Evolutionary conservation across 2,797 vertebrate genomes (phyloP).

Genomic region (Mareca strepera): DNA sequence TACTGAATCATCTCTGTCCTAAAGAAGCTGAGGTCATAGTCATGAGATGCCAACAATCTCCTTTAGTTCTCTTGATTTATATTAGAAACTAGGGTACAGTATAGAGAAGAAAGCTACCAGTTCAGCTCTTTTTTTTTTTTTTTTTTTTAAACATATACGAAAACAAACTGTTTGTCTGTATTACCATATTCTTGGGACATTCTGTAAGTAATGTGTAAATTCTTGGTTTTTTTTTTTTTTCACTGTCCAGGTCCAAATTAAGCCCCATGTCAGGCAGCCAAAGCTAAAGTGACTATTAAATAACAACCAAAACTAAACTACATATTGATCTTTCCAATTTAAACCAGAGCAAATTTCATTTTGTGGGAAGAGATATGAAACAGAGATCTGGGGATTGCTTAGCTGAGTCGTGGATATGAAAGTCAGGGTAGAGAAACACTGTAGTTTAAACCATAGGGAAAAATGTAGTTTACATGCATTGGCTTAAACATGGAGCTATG

Average conservation of each 20-base stretch:
- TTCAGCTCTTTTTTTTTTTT: background rate
- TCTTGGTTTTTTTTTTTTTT: background rate
- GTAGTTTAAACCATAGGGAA: too few species aligned
- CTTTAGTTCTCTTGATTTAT: background rate
- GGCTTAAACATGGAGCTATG: background rate
- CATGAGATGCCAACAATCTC: background rate
- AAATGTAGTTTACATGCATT: background rate
- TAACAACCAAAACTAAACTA: slow-evolving; percentile 33
- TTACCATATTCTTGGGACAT: background rate
- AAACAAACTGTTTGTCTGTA: background rate
- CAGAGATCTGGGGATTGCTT: background rate
- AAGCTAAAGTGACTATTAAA: slow-evolving; percentile 1
- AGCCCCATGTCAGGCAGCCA: background rate
- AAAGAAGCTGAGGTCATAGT: background rate
- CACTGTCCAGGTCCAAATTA: background rate
- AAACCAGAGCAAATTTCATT: background rate
- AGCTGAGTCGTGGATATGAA: background rate
- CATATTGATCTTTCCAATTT: slow-evolving; percentile 35
- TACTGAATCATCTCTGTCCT: background rate
- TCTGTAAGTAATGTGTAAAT: background rate
- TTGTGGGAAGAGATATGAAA: background rate
- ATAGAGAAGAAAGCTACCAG: background rate
- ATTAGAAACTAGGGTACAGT: background rate
- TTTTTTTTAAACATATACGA: background rate
- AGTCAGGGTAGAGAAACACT: background rate